These are phyloP conservation scores for Lacanobia wlatinum DNA, from an alignment of 2,888 invertebrate genomes.

Conservation along the genomic window DNA sequence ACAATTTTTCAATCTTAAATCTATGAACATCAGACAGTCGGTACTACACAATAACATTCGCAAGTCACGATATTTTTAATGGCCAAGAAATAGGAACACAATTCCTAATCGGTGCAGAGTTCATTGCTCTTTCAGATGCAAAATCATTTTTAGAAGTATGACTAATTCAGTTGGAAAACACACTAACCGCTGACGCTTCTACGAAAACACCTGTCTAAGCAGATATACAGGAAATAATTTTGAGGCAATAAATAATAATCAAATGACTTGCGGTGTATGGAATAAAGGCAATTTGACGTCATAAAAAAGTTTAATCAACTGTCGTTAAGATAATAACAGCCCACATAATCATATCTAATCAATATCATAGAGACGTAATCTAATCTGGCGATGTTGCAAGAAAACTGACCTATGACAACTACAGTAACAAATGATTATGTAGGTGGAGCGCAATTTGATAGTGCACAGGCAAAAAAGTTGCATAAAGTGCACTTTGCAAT, in stretches of 20 bases:
- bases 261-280: conserved; percentile 17
- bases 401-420: conserved; percentile 87
- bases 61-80: conserved; percentile 68
- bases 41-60: conserved; percentile 46
- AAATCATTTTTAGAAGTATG: conserved; percentile 76
- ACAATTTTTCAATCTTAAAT: conserved; percentile 25
- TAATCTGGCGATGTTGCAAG: conserved; percentile 81
- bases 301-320: conserved; percentile 51
- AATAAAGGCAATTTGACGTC: conserved; percentile 42
- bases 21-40: conserved; percentile 20
- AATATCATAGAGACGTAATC: conserved; percentile 76
- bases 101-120: conserved; percentile 65
- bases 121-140: conserved; percentile 70
- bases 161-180: conserved; percentile 76
- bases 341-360: conserved; percentile 72
- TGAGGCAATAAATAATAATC: conserved; percentile 33
- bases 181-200: conserved; percentile 65
- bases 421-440: conserved; percentile 73
- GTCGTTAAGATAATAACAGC: conserved; percentile 52
- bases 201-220: conserved; percentile 74
- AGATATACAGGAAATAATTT: conserved; percentile 58
- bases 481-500: conserved; percentile 71
- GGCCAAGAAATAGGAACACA: conserved; percentile 55
- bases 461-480: conserved; percentile 79
- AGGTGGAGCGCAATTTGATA: conserved; percentile 77